phyloP scores from a whole-genome alignment of 2,888 invertebrate species.

The Aphrophora alni region DNA sequence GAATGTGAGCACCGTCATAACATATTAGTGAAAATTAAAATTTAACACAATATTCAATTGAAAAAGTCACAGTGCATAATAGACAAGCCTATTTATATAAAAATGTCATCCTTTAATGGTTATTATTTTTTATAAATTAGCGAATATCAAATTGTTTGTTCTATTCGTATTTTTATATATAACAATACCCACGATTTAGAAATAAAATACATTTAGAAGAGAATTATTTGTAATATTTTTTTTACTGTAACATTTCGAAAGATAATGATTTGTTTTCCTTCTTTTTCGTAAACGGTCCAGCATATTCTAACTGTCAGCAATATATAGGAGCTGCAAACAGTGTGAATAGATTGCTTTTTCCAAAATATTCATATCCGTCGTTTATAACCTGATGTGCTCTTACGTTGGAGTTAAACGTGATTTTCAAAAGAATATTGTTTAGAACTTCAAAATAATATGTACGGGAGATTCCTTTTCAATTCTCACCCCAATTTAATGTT shows the following conservation, averaged over 20 bases:
- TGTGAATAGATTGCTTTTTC: constrained; percentile 42
- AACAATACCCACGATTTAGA: no score
- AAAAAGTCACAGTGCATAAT: no score
- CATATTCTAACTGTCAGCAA: background rate
- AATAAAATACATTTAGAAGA: no score
- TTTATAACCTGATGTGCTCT: background rate
- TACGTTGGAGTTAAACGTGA: background rate
- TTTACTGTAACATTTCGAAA: background rate
- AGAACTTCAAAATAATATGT: constrained; percentile 62
- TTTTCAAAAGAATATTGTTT: background rate
- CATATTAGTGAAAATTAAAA: no score
- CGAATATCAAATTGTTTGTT: no score
- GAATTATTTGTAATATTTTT: no score
- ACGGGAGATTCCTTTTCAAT: constrained; percentile 68
- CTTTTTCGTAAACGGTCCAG: background rate
- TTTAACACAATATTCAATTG: no score
- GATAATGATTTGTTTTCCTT: background rate
- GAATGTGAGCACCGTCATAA: no score
- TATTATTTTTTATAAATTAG: no score
- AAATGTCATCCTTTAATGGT: no score
- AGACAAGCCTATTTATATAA: no score
- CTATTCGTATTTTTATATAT: no score
- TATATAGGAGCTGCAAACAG: background rate
- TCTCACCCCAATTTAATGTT: constrained; percentile 65
- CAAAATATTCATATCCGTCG: constrained; percentile 36